These are phyloP conservation scores for Greenwoodochromis staneri DNA, from an alignment of 2,113 vertebrate genomes.

Conservation along the genomic window DNA sequence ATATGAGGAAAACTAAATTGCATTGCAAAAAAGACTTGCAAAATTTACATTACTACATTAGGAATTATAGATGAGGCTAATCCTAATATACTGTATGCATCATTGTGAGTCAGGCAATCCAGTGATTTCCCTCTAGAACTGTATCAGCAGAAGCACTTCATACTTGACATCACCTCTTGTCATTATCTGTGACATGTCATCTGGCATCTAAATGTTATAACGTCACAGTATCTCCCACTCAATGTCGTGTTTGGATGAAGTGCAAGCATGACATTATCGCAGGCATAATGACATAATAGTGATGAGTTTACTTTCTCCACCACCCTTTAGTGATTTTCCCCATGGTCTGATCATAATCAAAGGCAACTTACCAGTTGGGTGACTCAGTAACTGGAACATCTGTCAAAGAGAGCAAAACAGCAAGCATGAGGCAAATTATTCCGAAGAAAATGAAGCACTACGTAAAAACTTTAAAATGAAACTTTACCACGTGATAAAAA, in stretches of 20 bases:
- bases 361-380: slow-evolving; percentile 58
- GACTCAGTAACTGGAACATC: slow-evolving; percentile 55
- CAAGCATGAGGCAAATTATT: slow-evolving; percentile 14
- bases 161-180: not conserved
- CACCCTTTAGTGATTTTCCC: not conserved
- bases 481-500: not conserved
- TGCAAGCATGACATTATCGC: slow-evolving; percentile 12
- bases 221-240: not conserved
- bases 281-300: slow-evolving; percentile 2
- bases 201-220: slow-evolving; percentile 3
- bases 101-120: not conserved
- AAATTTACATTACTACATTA: not conserved
- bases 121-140: not conserved
- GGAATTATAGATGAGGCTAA: not conserved
- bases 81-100: not conserved
- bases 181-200: slow-evolving; percentile 6
- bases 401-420: slow-evolving; percentile 38
- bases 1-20: not conserved
- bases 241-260: not conserved
- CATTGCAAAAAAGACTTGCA: not conserved
- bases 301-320: not conserved
- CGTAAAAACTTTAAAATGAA: not conserved
- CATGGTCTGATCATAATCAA: slow-evolving; percentile 3
- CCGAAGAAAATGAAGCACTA: not conserved
- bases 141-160: not conserved